Base-by-base conservation (phyloP, 2,888 invertebrate genomes). In the Agonopterix alstromeriana region DNA sequence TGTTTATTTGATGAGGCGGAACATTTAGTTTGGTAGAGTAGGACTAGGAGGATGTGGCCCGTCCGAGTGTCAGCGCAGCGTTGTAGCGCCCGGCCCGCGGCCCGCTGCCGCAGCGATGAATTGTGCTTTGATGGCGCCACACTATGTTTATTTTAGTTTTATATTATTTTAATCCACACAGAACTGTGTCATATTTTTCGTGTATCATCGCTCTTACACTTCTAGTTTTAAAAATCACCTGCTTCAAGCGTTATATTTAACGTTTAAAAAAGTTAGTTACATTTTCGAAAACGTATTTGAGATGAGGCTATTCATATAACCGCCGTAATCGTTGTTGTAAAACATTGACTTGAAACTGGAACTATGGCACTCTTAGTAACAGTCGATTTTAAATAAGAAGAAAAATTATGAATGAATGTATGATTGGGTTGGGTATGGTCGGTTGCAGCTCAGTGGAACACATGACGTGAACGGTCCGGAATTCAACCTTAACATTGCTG, bases 401-500 rank as follows among this genome's bases (percentile, higher is more conserved):
- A n/a, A 9, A 38, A 38, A 38, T 10, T 38, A n/a, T 38, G 38
- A 38, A 38, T n/a, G 38, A 38, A 38, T 17, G 17, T 17, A 17
- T 14, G 14, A 36, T 10, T 9, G 36, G 36, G 10, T 10, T 9
- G 36, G 36, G 10, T 36, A n/a, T 9, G 38, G 10, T n/a, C 38
- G n/a, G 10, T n/a, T 38, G n/a, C 38, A 38, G 38, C 10, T n/a
- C 10, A 38, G 38, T 71, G 60, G 52, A 60, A 61, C 56, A 51
- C 54, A 61, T 85, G 85, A 85, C 85, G 86, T 71, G 76, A 72
- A 59, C 73, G 60, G 68, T 73, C 53, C 65, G 83, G 86, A 83
- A 86, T 86, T 83, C 80, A 84, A 83, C 84, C 85, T 86, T 84
- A 86, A 82, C 86, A 84, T 86, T 85, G 71, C 69, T 67, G 73